Evolutionary conservation across 2,113 vertebrate genomes (phyloP).

Genomic region (Ciconia maguari): DNA sequence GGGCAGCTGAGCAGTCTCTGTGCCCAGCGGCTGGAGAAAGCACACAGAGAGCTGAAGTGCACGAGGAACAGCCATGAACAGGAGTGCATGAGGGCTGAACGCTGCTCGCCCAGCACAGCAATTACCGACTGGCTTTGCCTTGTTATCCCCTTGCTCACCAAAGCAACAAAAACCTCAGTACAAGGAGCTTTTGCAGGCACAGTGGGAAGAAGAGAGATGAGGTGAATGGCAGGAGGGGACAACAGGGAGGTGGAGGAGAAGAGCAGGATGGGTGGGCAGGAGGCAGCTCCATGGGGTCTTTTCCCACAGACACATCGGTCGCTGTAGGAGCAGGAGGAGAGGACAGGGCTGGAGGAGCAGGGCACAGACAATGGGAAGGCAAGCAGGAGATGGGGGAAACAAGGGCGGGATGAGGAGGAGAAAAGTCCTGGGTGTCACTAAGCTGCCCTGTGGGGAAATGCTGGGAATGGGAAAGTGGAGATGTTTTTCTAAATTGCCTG

Average conservation of each 20-base stretch:
- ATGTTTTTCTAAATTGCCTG: neutral
- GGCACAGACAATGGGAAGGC: neutral
- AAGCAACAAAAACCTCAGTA: neutral
- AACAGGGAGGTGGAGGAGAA: neutral
- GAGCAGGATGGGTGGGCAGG: neutral
- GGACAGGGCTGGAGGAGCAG: neutral
- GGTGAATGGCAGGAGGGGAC: neutral
- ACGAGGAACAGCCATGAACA: neutral
- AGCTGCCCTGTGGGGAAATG: neutral
- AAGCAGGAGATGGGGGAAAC: neutral
- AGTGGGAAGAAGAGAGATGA: neutral
- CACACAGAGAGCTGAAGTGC: neutral
- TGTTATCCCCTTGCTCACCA: neutral
- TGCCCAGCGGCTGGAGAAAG: neutral
- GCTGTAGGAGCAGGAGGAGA: neutral
- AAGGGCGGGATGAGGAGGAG: neutral
- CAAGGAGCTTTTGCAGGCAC: neutral
- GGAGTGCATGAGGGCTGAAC: rapidly evolving
- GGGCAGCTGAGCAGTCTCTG: neutral
- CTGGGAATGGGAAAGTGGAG: neutral
- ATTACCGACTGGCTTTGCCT: neutral
- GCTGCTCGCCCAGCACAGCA: rapidly evolving
- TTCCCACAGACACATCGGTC: neutral
- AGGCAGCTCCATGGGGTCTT: neutral
- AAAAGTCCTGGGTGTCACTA: neutral